Percentiles rank a stretch among this genome's conserved stretches.
phyloP scores from a whole-genome alignment of 2,113 vertebrate species.

The Prionailurus bengalensis region DNA sequence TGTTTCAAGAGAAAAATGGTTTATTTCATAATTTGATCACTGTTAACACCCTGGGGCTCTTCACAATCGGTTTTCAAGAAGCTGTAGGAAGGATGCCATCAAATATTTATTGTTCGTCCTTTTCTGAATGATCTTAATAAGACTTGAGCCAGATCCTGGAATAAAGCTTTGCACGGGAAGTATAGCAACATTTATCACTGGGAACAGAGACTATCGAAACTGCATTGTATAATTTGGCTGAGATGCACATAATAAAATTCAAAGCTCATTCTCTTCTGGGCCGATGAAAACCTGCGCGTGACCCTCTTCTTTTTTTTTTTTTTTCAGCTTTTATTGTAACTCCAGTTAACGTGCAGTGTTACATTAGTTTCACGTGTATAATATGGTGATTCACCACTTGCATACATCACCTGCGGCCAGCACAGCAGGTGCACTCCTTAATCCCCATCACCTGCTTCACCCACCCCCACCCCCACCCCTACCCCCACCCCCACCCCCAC shows the following conservation, averaged over 20 bases:
- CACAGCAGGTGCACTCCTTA: too few species aligned
- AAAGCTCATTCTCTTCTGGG: background rate
- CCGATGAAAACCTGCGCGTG: background rate
- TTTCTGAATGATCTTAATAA: constrained; percentile 34
- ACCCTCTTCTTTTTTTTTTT: background rate
- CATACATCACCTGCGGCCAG: background rate
- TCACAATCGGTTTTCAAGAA: constrained; percentile 30
- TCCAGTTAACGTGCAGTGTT: background rate
- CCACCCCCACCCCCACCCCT: background rate
- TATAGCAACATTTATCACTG: background rate
- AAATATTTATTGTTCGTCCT: constrained; percentile 29
- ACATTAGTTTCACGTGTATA: background rate
- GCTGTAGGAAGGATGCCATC: background rate
- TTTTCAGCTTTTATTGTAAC: background rate
- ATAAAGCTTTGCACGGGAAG: background rate
- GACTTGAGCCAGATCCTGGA: background rate
- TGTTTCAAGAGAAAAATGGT: background rate
- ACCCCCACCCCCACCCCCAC: background rate
- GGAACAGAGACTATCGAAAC: background rate
- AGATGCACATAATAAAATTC: background rate
- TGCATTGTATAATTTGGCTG: background rate
- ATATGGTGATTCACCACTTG: background rate
- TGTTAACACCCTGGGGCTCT: constrained; percentile 4
- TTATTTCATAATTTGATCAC: constrained; percentile 26
- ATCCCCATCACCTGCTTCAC: background rate